phyloP scores from a whole-genome alignment of 2,888 invertebrate species.

The Mimas tiliae region DNA sequence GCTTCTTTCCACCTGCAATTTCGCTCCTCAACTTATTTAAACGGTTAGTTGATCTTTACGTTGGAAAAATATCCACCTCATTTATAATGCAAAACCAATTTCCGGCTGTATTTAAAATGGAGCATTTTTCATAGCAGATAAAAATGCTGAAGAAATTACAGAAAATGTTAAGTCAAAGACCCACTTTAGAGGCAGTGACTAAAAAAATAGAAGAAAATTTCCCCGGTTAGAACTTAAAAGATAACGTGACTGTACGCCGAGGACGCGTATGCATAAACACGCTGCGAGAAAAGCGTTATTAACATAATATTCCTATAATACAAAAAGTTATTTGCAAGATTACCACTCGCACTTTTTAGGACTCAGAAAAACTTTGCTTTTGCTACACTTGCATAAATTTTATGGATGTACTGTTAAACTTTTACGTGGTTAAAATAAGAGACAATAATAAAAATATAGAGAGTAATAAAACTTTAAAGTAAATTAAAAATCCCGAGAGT shows the following conservation, averaged over 20 bases:
- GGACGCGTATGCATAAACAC: constrained; percentile 40
- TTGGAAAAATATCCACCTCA: too few relatives aligned
- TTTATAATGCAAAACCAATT: too few relatives aligned
- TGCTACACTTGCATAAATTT: neutral
- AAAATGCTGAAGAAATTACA: neutral
- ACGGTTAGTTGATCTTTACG: too few relatives aligned
- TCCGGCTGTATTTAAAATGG: too few relatives aligned
- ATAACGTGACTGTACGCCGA: neutral
- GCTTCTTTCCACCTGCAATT: too few relatives aligned
- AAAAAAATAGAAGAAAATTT: neutral
- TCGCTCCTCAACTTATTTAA: too few relatives aligned
- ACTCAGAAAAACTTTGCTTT: neutral
- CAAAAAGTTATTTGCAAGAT: constrained; percentile 49
- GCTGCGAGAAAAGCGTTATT: constrained; percentile 38
- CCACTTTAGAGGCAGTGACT: neutral
- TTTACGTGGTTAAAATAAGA: neutral
- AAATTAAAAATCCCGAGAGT: neutral
- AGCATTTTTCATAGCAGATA: too few relatives aligned
- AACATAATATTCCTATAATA: constrained; percentile 47
- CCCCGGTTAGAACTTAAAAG: constrained; percentile 12
- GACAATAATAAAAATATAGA: too few relatives aligned
- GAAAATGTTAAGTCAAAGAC: constrained; percentile 1
- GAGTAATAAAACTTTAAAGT: constrained; percentile 11
- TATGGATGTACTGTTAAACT: neutral
- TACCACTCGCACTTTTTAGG: constrained; percentile 32